A percentile compares a stretch with the other conserved stretches of the same genome.
These are phyloP conservation scores for Sepiola atlantica DNA, from an alignment of 2,888 invertebrate genomes.

Conservation along the genomic window DNA sequence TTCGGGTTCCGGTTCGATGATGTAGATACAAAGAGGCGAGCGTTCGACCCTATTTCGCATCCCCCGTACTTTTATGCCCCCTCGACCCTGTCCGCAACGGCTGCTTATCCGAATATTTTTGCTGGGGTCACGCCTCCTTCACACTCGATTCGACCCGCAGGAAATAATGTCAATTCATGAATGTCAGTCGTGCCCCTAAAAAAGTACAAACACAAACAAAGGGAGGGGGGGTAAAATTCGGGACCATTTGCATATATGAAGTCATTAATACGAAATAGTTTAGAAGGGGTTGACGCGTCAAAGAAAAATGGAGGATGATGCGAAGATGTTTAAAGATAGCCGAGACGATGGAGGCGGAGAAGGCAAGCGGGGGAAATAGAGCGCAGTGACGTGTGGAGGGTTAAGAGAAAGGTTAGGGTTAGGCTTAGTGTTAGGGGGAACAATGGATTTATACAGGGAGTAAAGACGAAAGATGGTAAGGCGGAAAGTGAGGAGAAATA, in stretches of 20 bases:
- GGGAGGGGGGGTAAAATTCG: background rate
- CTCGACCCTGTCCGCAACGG: background rate
- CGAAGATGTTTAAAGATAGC: background rate
- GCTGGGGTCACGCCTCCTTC: slow-evolving; percentile 32
- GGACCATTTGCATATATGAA: background rate
- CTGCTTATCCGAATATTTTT: slow-evolving; percentile 8
- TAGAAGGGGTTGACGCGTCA: background rate
- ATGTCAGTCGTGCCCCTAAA: background rate
- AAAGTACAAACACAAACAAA: background rate
- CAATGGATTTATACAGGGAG: background rate
- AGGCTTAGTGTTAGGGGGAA: background rate
- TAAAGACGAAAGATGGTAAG: background rate
- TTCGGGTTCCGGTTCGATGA: background rate
- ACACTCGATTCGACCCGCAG: slow-evolving; percentile 12
- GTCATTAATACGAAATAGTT: background rate
- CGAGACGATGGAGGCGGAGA: background rate
- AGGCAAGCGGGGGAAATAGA: background rate
- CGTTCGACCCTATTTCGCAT: background rate
- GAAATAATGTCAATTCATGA: background rate
- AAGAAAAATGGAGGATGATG: background rate
- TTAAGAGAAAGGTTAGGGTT: background rate
- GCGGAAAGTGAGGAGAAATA: too few relatives aligned
- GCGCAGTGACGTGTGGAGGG: background rate
- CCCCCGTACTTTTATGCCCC: background rate
- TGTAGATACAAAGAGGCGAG: background rate